Percentiles rank a stretch among this genome's conserved stretches.
These are phyloP conservation scores for Dasyurus viverrinus DNA, from an alignment of 2,113 vertebrate species.

Conservation along the genomic window DNA sequence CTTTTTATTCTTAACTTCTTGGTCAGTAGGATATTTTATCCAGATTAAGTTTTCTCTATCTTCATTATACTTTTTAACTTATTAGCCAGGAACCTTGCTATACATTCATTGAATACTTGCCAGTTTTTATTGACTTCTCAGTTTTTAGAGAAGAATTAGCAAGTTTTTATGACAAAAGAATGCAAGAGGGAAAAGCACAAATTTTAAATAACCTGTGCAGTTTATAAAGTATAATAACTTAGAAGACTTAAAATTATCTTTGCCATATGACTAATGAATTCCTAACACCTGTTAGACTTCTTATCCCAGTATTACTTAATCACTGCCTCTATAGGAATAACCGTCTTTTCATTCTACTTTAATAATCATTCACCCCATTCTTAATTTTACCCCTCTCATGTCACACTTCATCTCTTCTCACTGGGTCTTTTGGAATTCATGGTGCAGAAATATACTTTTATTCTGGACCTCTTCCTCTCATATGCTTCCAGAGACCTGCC, in stretches of 20 bases:
- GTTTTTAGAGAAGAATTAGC: neutral
- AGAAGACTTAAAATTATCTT: neutral
- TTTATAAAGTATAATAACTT: neutral
- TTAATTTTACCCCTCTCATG: neutral
- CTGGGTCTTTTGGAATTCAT: neutral
- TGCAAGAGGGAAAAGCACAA: neutral
- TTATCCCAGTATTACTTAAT: neutral
- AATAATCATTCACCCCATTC: neutral
- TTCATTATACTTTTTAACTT: neutral
- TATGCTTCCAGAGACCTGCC: neutral
- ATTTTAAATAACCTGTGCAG: neutral
- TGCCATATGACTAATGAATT: neutral
- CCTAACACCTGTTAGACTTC: neutral
- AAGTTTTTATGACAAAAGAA: neutral
- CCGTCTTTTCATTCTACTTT: neutral
- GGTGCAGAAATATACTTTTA: neutral
- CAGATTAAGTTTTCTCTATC: neutral
- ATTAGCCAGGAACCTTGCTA: neutral
- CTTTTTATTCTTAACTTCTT: neutral
- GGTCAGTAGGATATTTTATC: neutral
- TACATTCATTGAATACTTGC: neutral
- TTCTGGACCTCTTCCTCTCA: neutral
- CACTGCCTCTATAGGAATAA: neutral
- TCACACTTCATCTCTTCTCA: neutral
- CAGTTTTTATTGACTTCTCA: neutral